Base-by-base conservation (phyloP, 2,113 vertebrate genomes). In the Archocentrus centrarchus region DNA sequence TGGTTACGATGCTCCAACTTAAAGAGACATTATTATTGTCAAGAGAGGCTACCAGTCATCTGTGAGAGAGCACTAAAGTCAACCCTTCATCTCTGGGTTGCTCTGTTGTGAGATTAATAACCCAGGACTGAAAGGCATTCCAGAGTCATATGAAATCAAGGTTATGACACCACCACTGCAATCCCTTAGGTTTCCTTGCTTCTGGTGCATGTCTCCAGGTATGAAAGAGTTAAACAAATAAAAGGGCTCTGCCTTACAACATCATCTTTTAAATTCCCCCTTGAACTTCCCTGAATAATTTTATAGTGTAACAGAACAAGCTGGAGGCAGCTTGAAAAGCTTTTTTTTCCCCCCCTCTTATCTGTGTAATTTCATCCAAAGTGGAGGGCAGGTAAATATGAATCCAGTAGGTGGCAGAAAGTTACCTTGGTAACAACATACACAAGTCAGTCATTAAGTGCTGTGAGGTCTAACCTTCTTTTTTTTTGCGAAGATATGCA, bases 331-430 rank as follows among this genome's bases (percentile, higher is more conserved):
- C 17, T 18, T 53, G 17, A 17, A 53, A 53, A 18, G 1, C 15
- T 15, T 61, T 63, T 47, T 47, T 2, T 4, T 1, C 3, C 4
- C 30, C 30, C 30, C 32, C 32, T 62, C 7, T 62, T 32, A 18
- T 30, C 50, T 18, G 1, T 73, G 14, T 68, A 63, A 60, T 75
- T n/a, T 37, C 15, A 58, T 76, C 22, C n/a, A 81, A 13, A 58
- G 32, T 44, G n/a, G 11, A 85, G 59, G 78, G 53, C 59, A 91
- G 77, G 18, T 82, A 85, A 85, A 86, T 50, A 85, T 62, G 81
- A 79, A 84, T 90, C 92, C 92, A 93, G 91, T 88, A 93, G 92
- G 89, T 91, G 92, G 92, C 92, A 93, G 91, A 93, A 91, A 79
- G 70, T 92, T 90, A 73, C 91, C 80, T 84, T 82, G 9, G 30